Evolutionary conservation across 2,113 vertebrate species (phyloP).

Genomic region (Tiliqua scincoides): DNA sequence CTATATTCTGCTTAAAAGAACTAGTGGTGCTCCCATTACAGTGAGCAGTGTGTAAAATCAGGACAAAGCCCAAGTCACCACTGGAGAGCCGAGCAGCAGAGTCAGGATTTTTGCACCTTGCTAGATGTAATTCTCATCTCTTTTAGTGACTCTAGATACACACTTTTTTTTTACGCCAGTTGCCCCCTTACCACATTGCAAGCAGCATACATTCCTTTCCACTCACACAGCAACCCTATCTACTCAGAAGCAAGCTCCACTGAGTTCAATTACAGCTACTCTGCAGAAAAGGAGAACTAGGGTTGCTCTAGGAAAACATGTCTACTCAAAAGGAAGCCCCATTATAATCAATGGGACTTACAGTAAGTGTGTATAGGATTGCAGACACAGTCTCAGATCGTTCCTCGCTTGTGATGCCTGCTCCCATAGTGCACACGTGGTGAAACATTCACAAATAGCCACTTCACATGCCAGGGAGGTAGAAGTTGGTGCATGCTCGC

Average conservation of each 20-base stretch:
- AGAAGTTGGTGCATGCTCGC: background rate
- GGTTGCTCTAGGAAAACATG: too few relatives aligned
- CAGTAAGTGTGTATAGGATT: too few relatives aligned
- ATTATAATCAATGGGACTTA: too few relatives aligned
- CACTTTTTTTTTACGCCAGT: rapidly evolving
- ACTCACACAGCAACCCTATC: background rate
- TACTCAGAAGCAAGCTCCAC: too few relatives aligned
- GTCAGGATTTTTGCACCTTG: background rate
- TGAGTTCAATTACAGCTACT: too few relatives aligned
- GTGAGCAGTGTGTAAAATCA: background rate
- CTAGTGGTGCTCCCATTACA: background rate
- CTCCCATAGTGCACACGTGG: background rate
- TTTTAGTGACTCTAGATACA: background rate
- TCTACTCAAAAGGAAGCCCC: too few relatives aligned
- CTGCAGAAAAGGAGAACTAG: background rate
- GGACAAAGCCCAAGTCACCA: background rate
- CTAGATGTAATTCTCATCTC: rapidly evolving
- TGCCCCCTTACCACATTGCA: rapidly evolving
- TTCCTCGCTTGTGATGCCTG: constrained; percentile 12
- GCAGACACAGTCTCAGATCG: background rate
- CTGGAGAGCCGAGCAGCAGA: too few relatives aligned
- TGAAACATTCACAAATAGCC: background rate
- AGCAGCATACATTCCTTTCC: background rate
- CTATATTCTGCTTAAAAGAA: background rate
- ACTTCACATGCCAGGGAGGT: background rate